A percentile compares a stretch with the other conserved stretches of the same genome.
Evolutionary conservation across 2,113 vertebrate species (phyloP).

Genomic region (Pelmatolapia mariae): DNA sequence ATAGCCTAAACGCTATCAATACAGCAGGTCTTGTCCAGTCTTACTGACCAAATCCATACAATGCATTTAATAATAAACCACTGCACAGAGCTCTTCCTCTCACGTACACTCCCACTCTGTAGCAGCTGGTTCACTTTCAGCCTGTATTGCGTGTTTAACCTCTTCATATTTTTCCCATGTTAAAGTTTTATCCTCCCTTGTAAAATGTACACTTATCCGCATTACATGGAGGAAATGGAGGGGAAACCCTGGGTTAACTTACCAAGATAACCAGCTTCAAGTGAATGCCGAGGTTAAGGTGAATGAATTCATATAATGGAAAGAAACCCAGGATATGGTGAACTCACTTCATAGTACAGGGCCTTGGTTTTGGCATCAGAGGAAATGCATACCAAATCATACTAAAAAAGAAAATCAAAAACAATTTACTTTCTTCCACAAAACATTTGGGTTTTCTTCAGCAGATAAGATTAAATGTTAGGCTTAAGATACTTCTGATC

Average conservation of each 20-base stretch:
- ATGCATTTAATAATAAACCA: neutral
- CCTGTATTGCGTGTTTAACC: neutral
- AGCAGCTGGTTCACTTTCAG: neutral
- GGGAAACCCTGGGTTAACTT: neutral
- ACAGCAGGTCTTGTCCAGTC: neutral
- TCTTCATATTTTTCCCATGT: neutral
- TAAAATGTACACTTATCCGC: neutral
- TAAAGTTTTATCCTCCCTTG: neutral
- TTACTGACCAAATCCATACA: neutral
- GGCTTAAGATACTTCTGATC: neutral
- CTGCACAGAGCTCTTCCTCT: neutral
- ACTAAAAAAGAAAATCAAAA: neutral
- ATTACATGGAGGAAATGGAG: neutral
- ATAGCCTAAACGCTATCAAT: rapidly evolving
- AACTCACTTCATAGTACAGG: neutral
- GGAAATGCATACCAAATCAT: neutral
- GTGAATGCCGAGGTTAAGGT: neutral
- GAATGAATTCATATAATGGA: neutral
- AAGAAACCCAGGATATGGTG: neutral
- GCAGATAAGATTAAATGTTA: neutral
- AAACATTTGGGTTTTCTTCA: neutral
- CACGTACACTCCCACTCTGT: neutral
- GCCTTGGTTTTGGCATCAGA: neutral
- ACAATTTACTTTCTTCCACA: neutral
- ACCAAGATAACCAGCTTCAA: neutral